Percentiles rank a stretch among this genome's conserved stretches.
Evolutionary conservation across 1,140 invertebrate species (phyloP).

Genomic region (Coenobita brevimanus): DNA sequence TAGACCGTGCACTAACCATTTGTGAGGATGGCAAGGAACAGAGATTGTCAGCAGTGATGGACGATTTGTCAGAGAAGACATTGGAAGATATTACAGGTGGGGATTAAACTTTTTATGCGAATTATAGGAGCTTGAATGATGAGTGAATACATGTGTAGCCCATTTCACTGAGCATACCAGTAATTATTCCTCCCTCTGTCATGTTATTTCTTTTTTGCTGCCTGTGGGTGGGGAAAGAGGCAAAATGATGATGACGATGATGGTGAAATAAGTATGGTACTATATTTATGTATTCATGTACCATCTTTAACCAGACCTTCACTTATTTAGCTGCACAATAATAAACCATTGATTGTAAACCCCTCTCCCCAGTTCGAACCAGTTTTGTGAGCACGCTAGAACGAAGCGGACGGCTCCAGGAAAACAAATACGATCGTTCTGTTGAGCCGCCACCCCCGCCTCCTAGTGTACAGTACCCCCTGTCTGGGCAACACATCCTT

Average conservation of each 20-base stretch:
- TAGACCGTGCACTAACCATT: constrained; percentile 43
- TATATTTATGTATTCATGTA: too few species aligned
- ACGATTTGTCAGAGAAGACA: constrained; percentile 71
- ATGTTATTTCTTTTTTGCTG: too few species aligned
- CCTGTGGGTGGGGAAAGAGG: too few species aligned
- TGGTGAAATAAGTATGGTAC: too few species aligned
- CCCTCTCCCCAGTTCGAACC: constrained; percentile 79
- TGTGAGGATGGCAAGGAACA: constrained; percentile 52
- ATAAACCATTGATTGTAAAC: background rate
- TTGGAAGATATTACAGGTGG: constrained; percentile 78
- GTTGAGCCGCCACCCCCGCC: constrained; percentile 74
- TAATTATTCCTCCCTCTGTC: too few species aligned
- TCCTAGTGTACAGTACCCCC: constrained; percentile 82
- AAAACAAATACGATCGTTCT: constrained; percentile 71
- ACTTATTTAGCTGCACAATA: constrained; percentile 62
- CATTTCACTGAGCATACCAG: too few species aligned
- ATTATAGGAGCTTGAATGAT: too few species aligned
- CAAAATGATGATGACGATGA: too few species aligned
- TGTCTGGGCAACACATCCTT: constrained; percentile 78
- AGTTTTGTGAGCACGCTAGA: constrained; percentile 89
- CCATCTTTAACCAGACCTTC: too few species aligned
- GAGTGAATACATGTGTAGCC: too few species aligned
- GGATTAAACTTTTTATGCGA: too few species aligned
- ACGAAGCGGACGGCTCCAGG: constrained; percentile 78
- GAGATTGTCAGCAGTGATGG: constrained; percentile 34